Percentiles rank a stretch among this genome's conserved stretches.
Conservation (phyloP, 2,113 vertebrate species). For the Tricholaema leucomelas region DNA sequence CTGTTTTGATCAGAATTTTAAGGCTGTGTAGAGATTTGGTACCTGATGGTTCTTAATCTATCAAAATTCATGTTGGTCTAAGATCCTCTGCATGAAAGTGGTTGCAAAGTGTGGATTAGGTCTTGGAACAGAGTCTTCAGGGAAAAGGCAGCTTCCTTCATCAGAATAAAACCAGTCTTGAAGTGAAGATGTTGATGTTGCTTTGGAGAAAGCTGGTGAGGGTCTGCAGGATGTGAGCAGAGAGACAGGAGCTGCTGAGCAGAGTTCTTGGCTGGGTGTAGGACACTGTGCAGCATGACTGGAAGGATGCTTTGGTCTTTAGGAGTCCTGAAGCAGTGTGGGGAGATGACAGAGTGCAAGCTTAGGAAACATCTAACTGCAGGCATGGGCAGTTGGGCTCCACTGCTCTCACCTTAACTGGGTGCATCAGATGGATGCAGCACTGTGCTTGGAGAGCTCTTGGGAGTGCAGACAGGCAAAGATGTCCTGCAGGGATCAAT, state of each 20-base stretch:
- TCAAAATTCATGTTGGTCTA: neutral
- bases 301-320: fast-evolving
- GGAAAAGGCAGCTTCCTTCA: neutral
- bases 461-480: no score
- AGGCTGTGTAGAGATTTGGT: neutral
- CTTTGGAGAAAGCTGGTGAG: neutral
- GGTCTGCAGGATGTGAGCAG: neutral
- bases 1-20: neutral
- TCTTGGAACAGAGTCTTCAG: neutral
- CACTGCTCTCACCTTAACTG: neutral
- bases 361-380: neutral
- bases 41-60: neutral
- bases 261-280: neutral
- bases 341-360: no score
- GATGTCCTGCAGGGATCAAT: neutral
- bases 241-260: neutral
- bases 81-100: neutral
- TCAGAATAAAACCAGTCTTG: neutral
- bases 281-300: neutral
- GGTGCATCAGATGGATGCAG: no score
- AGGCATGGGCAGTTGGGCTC: neutral
- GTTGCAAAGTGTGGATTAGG: neutral
- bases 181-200: neutral
- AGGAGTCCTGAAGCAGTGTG: neutral
- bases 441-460: neutral